Evolutionary conservation across 2,797 vertebrate species (phyloP).

Genomic region (Fistularia commersonii): DNA sequence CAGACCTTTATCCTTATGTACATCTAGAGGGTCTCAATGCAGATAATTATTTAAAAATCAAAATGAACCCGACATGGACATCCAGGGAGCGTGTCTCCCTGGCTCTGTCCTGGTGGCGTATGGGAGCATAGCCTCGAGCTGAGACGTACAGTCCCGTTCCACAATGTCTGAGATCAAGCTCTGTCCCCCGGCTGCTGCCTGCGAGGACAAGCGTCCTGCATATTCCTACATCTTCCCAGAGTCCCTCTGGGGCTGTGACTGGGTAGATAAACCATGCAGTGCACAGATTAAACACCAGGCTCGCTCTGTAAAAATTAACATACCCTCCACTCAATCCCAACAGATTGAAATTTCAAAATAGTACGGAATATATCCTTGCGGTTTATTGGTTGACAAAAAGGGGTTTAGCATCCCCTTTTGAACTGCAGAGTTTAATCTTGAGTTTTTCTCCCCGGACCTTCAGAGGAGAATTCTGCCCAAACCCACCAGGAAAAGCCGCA

Average conservation of each 20-base stretch:
- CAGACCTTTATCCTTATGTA: no score
- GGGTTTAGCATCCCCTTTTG: no score
- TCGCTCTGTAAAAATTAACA: no score
- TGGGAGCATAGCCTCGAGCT: slow-evolving; percentile 75
- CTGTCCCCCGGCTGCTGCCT: slow-evolving; percentile 45
- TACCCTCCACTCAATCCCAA: no score
- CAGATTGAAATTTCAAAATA: no score
- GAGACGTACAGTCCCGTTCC: slow-evolving; percentile 71
- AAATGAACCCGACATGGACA: slow-evolving; percentile 67
- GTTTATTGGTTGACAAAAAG: no score
- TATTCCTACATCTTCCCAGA: slow-evolving; percentile 73
- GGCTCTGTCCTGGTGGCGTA: slow-evolving; percentile 84
- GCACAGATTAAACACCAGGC: slow-evolving; percentile 31
- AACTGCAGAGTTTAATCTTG: background rate
- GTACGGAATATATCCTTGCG: no score
- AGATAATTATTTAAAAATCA: no score
- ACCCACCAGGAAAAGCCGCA: slow-evolving; percentile 97
- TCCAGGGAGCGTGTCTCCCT: slow-evolving; percentile 75
- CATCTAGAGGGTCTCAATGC: no score
- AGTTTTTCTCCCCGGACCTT: slow-evolving; percentile 9
- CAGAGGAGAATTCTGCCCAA: slow-evolving; percentile 98
- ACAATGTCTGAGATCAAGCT: slow-evolving; percentile 61
- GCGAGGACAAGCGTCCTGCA: slow-evolving; percentile 63
- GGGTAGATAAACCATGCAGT: slow-evolving; percentile 72
- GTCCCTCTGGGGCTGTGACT: slow-evolving; percentile 55